Conservation (phyloP, 2,888 invertebrate species). For the Phorcus lineatus region DNA sequence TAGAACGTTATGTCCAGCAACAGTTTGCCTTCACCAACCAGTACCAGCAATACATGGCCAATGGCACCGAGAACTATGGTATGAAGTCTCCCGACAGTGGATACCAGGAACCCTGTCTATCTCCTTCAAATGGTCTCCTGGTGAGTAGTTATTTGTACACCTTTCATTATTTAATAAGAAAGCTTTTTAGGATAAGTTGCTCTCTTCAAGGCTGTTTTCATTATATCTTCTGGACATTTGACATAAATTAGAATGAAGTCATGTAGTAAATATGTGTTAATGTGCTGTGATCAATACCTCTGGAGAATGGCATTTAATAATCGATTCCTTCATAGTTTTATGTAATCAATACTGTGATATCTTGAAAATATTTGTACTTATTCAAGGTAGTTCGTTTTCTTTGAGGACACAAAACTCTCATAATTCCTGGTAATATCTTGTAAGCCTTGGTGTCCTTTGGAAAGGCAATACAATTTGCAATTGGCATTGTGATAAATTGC, state of each 20-base stretch:
- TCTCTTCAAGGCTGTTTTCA: background rate
- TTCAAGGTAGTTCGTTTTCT: too few species aligned
- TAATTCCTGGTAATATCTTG: too few species aligned
- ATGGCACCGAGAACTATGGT: conserved; percentile 46
- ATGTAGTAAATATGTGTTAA: background rate
- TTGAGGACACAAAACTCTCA: too few species aligned
- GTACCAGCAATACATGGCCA: conserved; percentile 34
- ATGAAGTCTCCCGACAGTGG: conserved; percentile 72
- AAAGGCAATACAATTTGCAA: too few species aligned
- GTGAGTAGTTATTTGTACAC: conserved; percentile 29
- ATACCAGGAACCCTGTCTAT: conserved; percentile 65
- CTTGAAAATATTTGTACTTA: too few species aligned
- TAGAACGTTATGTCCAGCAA: conserved; percentile 59
- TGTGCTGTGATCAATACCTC: too few species aligned
- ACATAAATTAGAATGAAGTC: background rate
- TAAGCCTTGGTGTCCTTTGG: too few species aligned
- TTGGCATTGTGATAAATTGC: too few species aligned
- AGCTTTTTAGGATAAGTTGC: background rate
- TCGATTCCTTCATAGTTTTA: too few species aligned
- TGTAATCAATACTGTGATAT: too few species aligned
- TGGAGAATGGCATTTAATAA: too few species aligned
- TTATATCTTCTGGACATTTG: background rate
- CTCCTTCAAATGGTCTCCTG: conserved; percentile 49
- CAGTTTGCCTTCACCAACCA: conserved; percentile 32
- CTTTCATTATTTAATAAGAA: background rate